Evolutionary conservation across 2,888 invertebrate genomes (phyloP), one percentile per base, ranked within the genome.

Genomic region (Junonia oenone): DNA sequence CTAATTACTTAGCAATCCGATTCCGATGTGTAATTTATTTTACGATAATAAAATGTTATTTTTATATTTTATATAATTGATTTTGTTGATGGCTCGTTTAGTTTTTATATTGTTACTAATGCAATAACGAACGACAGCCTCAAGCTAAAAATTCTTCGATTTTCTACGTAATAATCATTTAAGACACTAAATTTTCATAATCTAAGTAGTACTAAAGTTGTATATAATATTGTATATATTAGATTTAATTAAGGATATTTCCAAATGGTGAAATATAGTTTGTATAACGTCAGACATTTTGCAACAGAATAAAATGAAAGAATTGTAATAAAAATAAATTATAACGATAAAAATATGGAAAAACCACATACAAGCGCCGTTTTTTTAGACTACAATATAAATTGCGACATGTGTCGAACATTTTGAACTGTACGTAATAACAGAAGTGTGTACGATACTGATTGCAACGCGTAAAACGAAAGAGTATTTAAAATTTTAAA

Each of bases 231-330:
- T 81, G 82, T 82, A 81, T 66, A 83, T 84, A 66, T 63, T 82
- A 82, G 78, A 63, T 66, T 72, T 69, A 73, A 79, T 56, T 68
- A 74, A 72, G 56, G 51, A 43, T 62, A 63, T 61, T 68, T 76
- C 71, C 68, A 66, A 71, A 72, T 64, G 70, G 71, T 72, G 71
- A 67, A 67, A 72, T 73, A 78, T 84, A 84, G 81, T 69, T 72
- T 37, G 48, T 60, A 62, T 54, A 55, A 50, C 72, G 66, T 68
- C 53, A 38, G 51, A 43, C 40, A 60, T 62, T 60, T 53, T 56
- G 56, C 58, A 46, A 53, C 43, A 14, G 14, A 29, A 46, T 29
- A 11, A 4, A n/a, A 45, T 13, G 19, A 13, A 15, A 6, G 19
- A 40, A 1, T 11, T 33, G 11, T 33, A 11, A 35, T n/a, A n/a